Base-by-base conservation (phyloP, 2,113 vertebrate species). In the Athene cunicularia region DNA sequence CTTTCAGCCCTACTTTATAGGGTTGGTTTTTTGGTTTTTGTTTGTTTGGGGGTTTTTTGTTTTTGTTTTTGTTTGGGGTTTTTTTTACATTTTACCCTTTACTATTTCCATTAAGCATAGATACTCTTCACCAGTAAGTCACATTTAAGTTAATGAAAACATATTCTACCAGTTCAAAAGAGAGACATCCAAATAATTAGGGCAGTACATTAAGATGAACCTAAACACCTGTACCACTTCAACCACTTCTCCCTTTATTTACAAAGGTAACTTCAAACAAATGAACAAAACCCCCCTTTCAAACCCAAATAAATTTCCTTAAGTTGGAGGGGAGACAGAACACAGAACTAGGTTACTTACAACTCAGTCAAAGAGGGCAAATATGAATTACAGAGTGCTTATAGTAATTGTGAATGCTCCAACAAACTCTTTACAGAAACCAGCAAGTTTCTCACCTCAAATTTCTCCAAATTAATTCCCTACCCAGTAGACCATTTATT, bases 351-450 rank as follows among this genome's bases (percentile, higher is more conserved):
- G 21, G 17, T 94, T 91, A 92, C 77, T 64, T 75, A 84, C 66
- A 94, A 81, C 26, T 87, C 80, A 32, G 75, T 86, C 72, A 85
- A 95, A 94, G 86, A 97, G 50, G 45, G 85, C 75, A 97, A 95
- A 82, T 37, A 85, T 26, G 7, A 96, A 95, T 83, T 80, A 76
- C 67, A 74, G 50, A 86, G 43, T 15, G 27, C 26, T 94, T 86
- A 53, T 1, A 88, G 43, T 80, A 94, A 96, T 8, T 32, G 45
- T 20, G n/a, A 95, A 87, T 62, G 70, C 35, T 75, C 75, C 56
- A 79, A 80, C 20, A 24, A 60, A 79, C 53, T 86, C 45, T 58
- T 96, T 89, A 77, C 73, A 90, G 45, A 41, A 97, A 88, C 45
- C 67, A 80, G 86, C 28, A 9, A 88, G 81, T 49, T 97, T 95